phyloP scores from a whole-genome alignment of 2,888 invertebrate species.

The Melanargia galathea region DNA sequence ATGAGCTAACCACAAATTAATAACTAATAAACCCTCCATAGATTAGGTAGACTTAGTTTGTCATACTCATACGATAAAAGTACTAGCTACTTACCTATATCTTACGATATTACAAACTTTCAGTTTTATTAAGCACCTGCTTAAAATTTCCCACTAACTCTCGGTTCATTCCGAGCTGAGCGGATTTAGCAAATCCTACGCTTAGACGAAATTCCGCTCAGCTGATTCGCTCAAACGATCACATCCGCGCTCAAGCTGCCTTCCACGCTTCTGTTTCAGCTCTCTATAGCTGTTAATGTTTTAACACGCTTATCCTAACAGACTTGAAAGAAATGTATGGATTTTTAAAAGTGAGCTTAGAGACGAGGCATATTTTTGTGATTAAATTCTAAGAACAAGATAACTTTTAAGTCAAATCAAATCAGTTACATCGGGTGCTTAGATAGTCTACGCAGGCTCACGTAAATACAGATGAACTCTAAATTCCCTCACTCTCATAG shows the following conservation, averaged over 20 bases:
- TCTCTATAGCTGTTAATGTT: not conserved
- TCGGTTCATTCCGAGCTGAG: conserved; percentile 33
- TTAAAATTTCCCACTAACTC: not conserved
- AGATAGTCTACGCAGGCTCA: no score
- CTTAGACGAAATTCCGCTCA: conserved; percentile 61
- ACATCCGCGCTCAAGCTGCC: not conserved
- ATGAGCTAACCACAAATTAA: no score
- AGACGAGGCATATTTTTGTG: no score
- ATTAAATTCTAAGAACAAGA: no score
- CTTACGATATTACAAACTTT: not conserved
- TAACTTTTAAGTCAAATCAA: no score
- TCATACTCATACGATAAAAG: not conserved
- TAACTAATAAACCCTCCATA: no score
- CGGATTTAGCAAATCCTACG: conserved; percentile 57
- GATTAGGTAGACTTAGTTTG: no score
- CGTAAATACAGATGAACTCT: no score
- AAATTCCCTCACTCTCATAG: no score
- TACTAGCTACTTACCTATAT: no score
- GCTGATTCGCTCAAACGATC: conserved; percentile 57
- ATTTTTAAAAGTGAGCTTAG: no score
- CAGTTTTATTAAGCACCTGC: not conserved
- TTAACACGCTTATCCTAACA: not conserved
- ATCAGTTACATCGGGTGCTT: no score
- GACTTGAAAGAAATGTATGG: not conserved
- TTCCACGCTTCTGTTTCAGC: not conserved